These are phyloP conservation scores for Hippocampus kuda DNA, from an alignment of 2,797 vertebrate species.

Conservation along the genomic window DNA sequence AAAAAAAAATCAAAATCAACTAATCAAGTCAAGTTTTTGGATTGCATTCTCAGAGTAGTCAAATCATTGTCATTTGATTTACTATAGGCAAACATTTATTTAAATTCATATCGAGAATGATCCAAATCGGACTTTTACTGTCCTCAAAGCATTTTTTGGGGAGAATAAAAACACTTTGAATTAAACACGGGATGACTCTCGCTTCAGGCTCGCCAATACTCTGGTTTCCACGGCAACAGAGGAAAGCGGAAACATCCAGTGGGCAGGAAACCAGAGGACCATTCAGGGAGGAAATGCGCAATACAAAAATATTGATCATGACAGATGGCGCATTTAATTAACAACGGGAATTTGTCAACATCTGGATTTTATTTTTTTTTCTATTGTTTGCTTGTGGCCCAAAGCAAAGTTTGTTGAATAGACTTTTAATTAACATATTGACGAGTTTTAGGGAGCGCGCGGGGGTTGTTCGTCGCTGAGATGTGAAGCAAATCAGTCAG, in stretches of 20 bases:
- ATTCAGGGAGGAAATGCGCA: neutral
- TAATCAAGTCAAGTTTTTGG: too few species aligned
- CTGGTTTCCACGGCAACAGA: conserved; percentile 1
- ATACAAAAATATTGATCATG: neutral
- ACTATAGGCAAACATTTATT: too few species aligned
- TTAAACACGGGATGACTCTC: neutral
- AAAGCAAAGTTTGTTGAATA: neutral
- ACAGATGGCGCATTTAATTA: conserved; percentile 1
- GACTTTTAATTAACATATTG: neutral
- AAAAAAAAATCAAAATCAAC: too few species aligned
- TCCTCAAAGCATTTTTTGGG: neutral
- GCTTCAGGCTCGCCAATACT: neutral
- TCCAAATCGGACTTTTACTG: neutral
- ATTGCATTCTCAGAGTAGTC: too few species aligned
- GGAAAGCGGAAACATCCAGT: neutral
- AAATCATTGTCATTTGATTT: too few species aligned
- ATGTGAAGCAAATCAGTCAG: neutral
- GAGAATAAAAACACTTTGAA: neutral
- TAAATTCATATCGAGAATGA: too few species aligned
- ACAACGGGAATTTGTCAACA: neutral
- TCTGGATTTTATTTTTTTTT: neutral
- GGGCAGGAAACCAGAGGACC: neutral
- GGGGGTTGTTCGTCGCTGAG: neutral
- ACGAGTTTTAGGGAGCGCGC: neutral
- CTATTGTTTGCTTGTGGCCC: neutral